Percentiles rank a stretch among this genome's conserved stretches.
phyloP scores from a whole-genome alignment of 2,113 vertebrate species.

The Odocoileus virginianus region DNA sequence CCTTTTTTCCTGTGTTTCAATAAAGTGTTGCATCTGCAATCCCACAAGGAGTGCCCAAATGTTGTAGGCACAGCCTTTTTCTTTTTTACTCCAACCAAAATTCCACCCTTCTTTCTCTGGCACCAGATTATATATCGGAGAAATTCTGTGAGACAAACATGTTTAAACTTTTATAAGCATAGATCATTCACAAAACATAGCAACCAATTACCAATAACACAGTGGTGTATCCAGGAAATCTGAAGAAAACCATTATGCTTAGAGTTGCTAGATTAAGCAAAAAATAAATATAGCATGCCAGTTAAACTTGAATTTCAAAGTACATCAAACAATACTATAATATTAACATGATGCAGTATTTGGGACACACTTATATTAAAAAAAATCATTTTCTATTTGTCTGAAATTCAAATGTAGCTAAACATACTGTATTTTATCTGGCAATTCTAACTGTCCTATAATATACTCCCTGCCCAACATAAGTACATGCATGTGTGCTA shows the following conservation, averaged over 20 bases:
- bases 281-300: not conserved
- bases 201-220: not conserved
- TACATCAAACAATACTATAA: not conserved
- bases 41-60: not conserved
- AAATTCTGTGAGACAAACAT: not conserved
- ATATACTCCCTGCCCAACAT: not conserved
- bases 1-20: not conserved
- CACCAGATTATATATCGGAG: not conserved
- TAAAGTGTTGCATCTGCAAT: not conserved
- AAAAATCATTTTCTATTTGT: not conserved
- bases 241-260: not conserved
- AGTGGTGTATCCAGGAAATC: not conserved
- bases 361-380: not conserved
- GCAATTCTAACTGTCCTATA: not conserved
- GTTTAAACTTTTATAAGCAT: not conserved
- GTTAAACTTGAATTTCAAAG: not conserved
- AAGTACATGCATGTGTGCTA: not conserved
- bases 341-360: not conserved
- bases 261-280: not conserved
- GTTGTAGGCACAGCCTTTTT: not conserved
- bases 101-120: not conserved
- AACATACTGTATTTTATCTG: not conserved
- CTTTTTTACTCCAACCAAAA: not conserved
- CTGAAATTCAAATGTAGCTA: not conserved
- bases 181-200: not conserved